These are phyloP conservation scores for Nautilus pompilius DNA, from an alignment of 1,140 invertebrate species.

Conservation along the genomic window DNA sequence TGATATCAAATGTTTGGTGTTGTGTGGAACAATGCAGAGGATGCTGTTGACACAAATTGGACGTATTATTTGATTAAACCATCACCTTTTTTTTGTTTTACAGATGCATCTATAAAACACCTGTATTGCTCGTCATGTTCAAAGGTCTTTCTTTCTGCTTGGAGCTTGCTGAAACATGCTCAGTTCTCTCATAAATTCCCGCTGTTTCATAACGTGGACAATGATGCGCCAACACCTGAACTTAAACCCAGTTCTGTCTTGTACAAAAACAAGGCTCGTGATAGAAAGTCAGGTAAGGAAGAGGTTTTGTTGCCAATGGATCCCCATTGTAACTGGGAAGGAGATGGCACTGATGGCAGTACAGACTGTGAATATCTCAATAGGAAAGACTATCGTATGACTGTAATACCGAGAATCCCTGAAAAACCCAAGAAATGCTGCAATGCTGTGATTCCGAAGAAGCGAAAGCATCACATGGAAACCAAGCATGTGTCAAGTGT, in stretches of 20 bases:
- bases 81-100: conserved; percentile 11
- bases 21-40: background rate
- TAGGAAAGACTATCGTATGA: background rate
- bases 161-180: conserved; percentile 40
- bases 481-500: conserved; percentile 29
- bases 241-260: background rate
- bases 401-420: background rate
- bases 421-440: conserved; percentile 42
- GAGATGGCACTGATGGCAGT: background rate
- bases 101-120: conserved; percentile 13
- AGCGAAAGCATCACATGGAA: conserved; percentile 47
- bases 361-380: background rate
- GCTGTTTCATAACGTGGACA: conserved; percentile 30
- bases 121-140: conserved; percentile 37
- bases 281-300: background rate
- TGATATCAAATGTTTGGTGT: background rate
- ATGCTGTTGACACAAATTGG: background rate
- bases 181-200: conserved; percentile 39
- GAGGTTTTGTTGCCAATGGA: background rate
- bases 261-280: background rate
- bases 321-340: background rate
- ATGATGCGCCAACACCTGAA: background rate
- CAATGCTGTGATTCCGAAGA: conserved; percentile 47
- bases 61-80: background rate
- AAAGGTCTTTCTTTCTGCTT: conserved; percentile 38